Conservation (phyloP, 2,113 vertebrate species). For the Hippocampus mohnikei region DNA sequence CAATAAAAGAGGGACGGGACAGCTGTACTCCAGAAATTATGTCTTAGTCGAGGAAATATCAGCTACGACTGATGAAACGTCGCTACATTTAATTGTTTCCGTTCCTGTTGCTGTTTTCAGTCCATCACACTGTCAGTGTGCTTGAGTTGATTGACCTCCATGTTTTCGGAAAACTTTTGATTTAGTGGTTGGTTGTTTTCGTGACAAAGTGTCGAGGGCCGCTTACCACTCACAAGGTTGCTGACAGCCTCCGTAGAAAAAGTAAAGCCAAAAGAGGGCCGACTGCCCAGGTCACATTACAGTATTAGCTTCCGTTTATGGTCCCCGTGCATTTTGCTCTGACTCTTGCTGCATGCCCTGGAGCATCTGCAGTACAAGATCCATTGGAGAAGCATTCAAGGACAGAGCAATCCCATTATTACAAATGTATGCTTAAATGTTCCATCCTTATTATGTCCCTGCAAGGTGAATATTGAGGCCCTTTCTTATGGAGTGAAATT, state of each 20-base stretch:
- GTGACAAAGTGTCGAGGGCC: not conserved
- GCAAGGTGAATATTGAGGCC: constrained; percentile 55
- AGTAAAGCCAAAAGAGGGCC: not conserved
- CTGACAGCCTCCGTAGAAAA: not conserved
- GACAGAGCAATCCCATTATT: constrained; percentile 28
- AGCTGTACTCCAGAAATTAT: no score
- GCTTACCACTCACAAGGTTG: not conserved
- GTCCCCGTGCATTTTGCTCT: constrained; percentile 5
- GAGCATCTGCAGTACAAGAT: constrained; percentile 22
- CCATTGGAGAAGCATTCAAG: constrained; percentile 11
- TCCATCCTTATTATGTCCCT: constrained; percentile 47
- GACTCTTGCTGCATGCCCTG: constrained; percentile 16
- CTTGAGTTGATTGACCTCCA: no score
- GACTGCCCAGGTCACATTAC: constrained; percentile 9
- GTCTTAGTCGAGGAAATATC: no score
- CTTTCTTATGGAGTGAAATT: constrained; percentile 36
- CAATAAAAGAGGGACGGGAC: no score
- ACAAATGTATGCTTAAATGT: constrained; percentile 34
- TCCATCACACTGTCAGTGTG: no score
- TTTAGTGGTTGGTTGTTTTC: not conserved
- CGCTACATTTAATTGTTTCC: no score
- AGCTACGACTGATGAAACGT: no score
- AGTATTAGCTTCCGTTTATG: constrained; percentile 12
- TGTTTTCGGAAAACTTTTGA: no score
- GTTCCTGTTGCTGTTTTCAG: no score